These are phyloP conservation scores for Thalassoma bifasciatum DNA, from an alignment of 2,113 vertebrate species.

Conservation along the genomic window DNA sequence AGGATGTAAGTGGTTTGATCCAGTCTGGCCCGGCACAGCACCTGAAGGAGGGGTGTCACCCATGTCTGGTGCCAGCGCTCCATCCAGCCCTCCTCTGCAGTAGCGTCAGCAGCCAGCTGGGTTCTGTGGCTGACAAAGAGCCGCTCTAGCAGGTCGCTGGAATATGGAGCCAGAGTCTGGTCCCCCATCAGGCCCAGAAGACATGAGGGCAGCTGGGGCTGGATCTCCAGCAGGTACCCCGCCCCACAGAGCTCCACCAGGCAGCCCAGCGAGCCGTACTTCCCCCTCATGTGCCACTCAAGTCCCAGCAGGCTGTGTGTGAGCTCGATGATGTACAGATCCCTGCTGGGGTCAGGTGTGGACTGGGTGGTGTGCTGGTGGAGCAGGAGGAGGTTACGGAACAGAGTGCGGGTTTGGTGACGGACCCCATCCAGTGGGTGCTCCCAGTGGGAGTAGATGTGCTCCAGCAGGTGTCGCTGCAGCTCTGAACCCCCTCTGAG, in stretches of 20 bases:
- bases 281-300: conserved; percentile 96
- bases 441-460: conserved; percentile 95
- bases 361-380: conserved; percentile 77
- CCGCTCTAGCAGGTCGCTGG: conserved; percentile 92
- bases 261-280: conserved; percentile 89
- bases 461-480: conserved; percentile 85
- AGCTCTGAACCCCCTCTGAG: conserved; percentile 84
- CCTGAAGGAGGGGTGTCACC: conserved; percentile 90
- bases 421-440: conserved; percentile 94
- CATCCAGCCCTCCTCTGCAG: conserved; percentile 77
- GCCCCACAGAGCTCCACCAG: conserved; percentile 90
- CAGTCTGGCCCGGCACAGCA: conserved; percentile 87
- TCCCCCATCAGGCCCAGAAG: conserved; percentile 91
- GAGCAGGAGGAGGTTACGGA: conserved; percentile 90
- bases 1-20: conserved; percentile 92
- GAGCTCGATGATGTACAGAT: conserved; percentile 85
- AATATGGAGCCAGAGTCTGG: conserved; percentile 92
- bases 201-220: conserved; percentile 85
- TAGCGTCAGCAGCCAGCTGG: conserved; percentile 75
- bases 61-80: conserved; percentile 89
- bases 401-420: conserved; percentile 91
- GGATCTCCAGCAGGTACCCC: conserved; percentile 83
- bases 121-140: conserved; percentile 92
- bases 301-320: conserved; percentile 85
- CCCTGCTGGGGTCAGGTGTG: conserved; percentile 50